phyloP scores from a whole-genome alignment of 1,140 invertebrate genomes.

The Maconellicoccus hirsutus region DNA sequence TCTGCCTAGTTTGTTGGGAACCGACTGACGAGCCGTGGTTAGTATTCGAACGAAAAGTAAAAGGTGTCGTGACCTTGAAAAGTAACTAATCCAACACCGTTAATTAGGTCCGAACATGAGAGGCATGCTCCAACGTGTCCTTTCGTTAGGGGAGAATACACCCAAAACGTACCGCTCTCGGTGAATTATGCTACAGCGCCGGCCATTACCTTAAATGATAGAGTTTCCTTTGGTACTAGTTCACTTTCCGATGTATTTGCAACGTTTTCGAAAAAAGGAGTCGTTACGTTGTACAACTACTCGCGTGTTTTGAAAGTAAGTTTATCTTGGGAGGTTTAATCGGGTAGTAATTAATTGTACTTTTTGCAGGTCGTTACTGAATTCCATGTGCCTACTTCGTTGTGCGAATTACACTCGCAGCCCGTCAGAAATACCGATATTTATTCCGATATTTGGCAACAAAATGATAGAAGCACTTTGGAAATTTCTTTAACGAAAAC shows the following conservation, averaged over 20 bases:
- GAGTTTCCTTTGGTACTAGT: conserved; percentile 60
- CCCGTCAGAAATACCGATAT: background rate
- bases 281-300: conserved; percentile 59
- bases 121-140: conserved; percentile 84
- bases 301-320: conserved; percentile 53
- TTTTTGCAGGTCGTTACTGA: background rate
- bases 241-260: conserved; percentile 44
- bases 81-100: no score
- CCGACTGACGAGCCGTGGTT: conserved; percentile 79
- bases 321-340: conserved; percentile 12
- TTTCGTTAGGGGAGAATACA: conserved; percentile 87
- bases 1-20: conserved; percentile 83
- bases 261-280: conserved; percentile 43
- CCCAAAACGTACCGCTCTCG: conserved; percentile 85
- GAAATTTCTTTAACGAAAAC: background rate
- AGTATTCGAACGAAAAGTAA: no score
- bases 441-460: background rate
- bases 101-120: conserved; percentile 75
- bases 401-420: background rate
- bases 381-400: background rate
- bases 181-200: conserved; percentile 80
- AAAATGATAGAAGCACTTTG: background rate
- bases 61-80: no score
- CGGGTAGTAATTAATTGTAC: background rate
- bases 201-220: conserved; percentile 43